Conservation (phyloP, 2,113 vertebrate genomes). For the Nematolebias whitei region DNA sequence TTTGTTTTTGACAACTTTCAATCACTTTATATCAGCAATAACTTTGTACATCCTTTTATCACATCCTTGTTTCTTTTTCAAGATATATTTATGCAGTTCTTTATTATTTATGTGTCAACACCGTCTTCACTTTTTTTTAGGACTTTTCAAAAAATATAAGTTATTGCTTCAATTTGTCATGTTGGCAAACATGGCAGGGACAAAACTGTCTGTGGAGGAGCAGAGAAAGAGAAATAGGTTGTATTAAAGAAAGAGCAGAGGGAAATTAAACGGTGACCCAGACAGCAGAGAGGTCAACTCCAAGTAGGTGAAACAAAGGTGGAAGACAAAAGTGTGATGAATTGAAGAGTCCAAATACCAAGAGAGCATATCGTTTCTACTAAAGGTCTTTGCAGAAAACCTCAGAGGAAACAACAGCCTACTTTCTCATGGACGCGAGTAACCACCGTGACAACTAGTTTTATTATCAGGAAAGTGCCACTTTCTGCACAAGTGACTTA, state of each 20-base stretch:
- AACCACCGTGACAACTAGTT: neutral
- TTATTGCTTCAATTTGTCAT: neutral
- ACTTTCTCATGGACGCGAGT: neutral
- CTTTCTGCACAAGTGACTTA: neutral
- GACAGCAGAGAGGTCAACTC: neutral
- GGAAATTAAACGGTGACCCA: constrained; percentile 7
- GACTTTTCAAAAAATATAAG: neutral
- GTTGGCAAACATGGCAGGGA: neutral
- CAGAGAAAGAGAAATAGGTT: neutral
- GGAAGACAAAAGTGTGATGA: constrained; percentile 4
- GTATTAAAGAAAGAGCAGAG: constrained; percentile 6
- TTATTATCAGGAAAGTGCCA: neutral
- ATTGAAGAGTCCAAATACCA: neutral
- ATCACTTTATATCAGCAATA: too few species aligned
- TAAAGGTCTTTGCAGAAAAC: neutral
- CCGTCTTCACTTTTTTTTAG: too few species aligned
- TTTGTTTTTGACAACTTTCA: too few species aligned
- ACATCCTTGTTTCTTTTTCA: too few species aligned
- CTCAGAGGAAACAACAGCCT: constrained; percentile 2
- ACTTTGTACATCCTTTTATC: too few species aligned
- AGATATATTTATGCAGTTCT: too few species aligned
- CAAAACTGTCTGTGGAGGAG: neutral
- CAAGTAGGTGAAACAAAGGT: neutral
- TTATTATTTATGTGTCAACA: too few species aligned
- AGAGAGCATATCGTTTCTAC: neutral